phyloP scores from a whole-genome alignment of 2,797 vertebrate genomes.

The Clarias laeviceps region DNA sequence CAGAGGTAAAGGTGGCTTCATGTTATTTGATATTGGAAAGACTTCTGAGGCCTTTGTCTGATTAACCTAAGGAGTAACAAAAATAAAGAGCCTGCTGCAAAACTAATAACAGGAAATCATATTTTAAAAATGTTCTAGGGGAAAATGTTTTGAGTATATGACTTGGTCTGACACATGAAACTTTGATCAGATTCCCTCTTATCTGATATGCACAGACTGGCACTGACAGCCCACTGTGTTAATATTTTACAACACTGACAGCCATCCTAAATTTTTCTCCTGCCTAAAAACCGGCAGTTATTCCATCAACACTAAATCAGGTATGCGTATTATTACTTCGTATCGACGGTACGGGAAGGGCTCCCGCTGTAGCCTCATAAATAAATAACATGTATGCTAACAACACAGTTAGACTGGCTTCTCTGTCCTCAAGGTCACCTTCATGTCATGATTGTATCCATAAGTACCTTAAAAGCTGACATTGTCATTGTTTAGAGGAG shows the following conservation, averaged over 20 bases:
- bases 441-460: neutral
- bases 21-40: neutral
- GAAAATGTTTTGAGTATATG: neutral
- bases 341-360: neutral
- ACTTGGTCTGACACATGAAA: neutral
- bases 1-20: neutral
- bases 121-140: neutral
- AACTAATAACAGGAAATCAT: neutral
- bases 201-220: neutral
- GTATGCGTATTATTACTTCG: neutral
- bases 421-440: neutral
- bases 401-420: neutral
- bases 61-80: neutral
- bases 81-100: neutral
- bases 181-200: neutral
- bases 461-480: neutral
- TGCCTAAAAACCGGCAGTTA: neutral
- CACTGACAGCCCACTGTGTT: neutral
- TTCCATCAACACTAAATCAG: slow-evolving; percentile 25
- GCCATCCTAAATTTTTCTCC: slow-evolving; percentile 1
- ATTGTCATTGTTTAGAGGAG: neutral
- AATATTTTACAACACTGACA: neutral
- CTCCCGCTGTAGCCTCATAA: neutral
- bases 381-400: slow-evolving; percentile 4
- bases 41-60: neutral